Conservation (phyloP, 2,113 vertebrate genomes). For the Saguinus midas region DNA sequence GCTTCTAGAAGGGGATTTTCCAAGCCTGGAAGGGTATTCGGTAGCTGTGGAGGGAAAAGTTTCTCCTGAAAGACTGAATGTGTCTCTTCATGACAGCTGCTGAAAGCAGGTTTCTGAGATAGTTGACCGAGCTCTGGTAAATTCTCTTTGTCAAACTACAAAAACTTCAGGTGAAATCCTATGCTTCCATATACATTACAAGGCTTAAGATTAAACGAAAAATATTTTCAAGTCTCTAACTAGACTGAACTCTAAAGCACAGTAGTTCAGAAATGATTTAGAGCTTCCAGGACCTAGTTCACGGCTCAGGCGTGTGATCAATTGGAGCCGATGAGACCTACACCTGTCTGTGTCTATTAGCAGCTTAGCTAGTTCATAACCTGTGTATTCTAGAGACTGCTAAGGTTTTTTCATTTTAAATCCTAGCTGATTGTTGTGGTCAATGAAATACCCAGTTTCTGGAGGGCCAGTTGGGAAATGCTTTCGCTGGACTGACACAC, state of each 20-base stretch:
- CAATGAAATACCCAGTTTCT: background rate
- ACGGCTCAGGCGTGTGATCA: slow-evolving; percentile 52
- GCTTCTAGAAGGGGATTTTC: slow-evolving; percentile 1
- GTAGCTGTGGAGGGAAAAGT: background rate
- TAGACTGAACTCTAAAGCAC: slow-evolving; percentile 72
- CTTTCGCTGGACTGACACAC: background rate
- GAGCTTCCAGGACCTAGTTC: slow-evolving; percentile 71
- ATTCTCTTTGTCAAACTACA: slow-evolving; percentile 68
- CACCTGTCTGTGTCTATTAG: slow-evolving; percentile 66
- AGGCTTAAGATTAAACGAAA: slow-evolving; percentile 73
- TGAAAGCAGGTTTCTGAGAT: slow-evolving; percentile 63
- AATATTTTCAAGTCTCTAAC: slow-evolving; percentile 65
- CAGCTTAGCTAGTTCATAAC: background rate
- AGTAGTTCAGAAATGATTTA: slow-evolving; percentile 48
- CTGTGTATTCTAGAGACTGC: background rate
- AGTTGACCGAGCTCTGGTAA: slow-evolving; percentile 70
- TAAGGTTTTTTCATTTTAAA: background rate
- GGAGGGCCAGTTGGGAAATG: background rate
- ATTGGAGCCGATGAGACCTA: slow-evolving; percentile 59
- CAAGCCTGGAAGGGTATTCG: background rate
- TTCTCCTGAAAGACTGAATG: background rate
- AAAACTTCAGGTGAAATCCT: slow-evolving; percentile 83
- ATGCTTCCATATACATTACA: slow-evolving; percentile 84
- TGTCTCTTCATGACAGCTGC: background rate
- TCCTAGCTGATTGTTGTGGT: background rate